These are phyloP conservation scores for Plemyria rubiginata DNA, from an alignment of 2,888 invertebrate genomes.

Conservation along the genomic window DNA sequence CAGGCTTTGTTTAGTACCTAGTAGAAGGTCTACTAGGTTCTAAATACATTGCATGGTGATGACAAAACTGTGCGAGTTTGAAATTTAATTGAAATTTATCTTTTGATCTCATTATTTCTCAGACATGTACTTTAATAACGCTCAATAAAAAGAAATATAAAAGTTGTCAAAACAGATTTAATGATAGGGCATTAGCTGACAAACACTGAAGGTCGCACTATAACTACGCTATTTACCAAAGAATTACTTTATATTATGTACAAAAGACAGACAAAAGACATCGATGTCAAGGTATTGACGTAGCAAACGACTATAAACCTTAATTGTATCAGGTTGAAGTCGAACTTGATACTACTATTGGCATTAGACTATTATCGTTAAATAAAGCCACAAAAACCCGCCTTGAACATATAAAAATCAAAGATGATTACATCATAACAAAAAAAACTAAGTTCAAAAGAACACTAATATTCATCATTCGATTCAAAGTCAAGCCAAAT, in stretches of 20 bases:
- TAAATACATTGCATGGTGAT: no score
- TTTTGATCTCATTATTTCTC: conserved; percentile 9
- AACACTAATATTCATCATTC: conserved; percentile 7
- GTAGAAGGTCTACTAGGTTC: no score
- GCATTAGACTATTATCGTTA: conserved; percentile 12
- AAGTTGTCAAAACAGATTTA: conserved; percentile 32
- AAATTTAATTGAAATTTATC: conserved; percentile 2
- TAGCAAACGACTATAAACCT: conserved; percentile 43
- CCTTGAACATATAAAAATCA: conserved; percentile 47
- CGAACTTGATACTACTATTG: conserved; percentile 3
- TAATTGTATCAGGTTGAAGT: conserved; percentile 30
- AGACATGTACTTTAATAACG: conserved; percentile 6
- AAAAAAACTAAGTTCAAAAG: conserved; percentile 38
- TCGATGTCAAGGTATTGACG: conserved; percentile 62
- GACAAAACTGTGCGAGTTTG: not conserved
- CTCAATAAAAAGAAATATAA: conserved; percentile 29
- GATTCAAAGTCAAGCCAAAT: not conserved
- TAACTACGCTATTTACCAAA: conserved; percentile 60
- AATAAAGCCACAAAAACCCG: conserved; percentile 15
- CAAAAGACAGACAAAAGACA: conserved; percentile 56
- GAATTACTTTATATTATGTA: conserved; percentile 52
- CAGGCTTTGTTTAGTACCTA: no score
- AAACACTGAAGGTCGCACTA: conserved; percentile 56
- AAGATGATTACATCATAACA: conserved; percentile 45
- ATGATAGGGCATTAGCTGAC: conserved; percentile 43